These are phyloP conservation scores for Rhinopithecus roxellana DNA, from an alignment of 2,113 vertebrate species.

Conservation along the genomic window DNA sequence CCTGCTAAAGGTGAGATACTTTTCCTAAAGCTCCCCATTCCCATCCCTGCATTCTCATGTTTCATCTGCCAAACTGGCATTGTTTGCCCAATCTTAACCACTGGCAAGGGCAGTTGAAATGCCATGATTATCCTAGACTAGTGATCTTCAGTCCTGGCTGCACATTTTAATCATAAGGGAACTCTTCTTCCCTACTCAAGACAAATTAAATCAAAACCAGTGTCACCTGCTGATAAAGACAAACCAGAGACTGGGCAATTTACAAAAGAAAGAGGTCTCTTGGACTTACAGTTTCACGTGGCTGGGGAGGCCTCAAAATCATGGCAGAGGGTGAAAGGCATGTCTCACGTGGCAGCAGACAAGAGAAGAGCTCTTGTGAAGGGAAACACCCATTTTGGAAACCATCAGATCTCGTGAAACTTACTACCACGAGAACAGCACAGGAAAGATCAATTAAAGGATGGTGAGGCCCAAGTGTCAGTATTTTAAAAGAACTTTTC, in stretches of 20 bases:
- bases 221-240: too few relatives aligned
- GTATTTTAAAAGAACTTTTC: neutral
- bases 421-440: too few relatives aligned
- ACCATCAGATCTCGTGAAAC: too few relatives aligned
- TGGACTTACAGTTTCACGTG: too few relatives aligned
- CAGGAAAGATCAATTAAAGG: too few relatives aligned
- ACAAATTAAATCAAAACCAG: neutral
- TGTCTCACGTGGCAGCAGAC: too few relatives aligned
- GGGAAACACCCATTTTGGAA: too few relatives aligned
- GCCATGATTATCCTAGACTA: neutral
- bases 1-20: neutral
- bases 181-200: neutral
- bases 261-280: too few relatives aligned
- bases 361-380: too few relatives aligned
- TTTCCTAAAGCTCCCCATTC: neutral
- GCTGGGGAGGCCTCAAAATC: too few relatives aligned
- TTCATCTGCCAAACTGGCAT: neutral
- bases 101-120: neutral
- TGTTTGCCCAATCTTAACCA: neutral
- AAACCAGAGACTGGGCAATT: too few relatives aligned
- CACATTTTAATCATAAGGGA: neutral
- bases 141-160: neutral
- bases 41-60: neutral
- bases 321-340: too few relatives aligned
- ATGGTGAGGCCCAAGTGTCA: neutral